Percentiles rank a stretch among this genome's conserved stretches.
Conservation (phyloP, 2,113 vertebrate species). For the Lasiurus cinereus region DNA sequence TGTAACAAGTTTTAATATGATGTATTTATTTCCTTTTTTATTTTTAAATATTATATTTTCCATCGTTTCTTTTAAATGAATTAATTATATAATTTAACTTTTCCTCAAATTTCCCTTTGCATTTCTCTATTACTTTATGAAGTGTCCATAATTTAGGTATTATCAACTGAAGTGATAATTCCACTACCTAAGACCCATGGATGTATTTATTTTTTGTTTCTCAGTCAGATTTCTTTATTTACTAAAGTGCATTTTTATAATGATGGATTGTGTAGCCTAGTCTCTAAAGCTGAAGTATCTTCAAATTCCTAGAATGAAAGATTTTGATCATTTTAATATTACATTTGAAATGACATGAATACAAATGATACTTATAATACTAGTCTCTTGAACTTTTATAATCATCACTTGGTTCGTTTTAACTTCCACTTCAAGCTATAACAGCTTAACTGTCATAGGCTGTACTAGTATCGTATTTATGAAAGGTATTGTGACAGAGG, state of each 20-base stretch:
- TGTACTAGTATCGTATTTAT: slow-evolving; percentile 1
- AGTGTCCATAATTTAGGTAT: background rate
- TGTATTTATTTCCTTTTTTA: too few relatives aligned
- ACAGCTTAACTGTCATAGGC: background rate
- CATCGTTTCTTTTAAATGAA: too few relatives aligned
- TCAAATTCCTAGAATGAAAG: background rate
- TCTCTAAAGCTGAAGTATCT: background rate
- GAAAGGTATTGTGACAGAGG: background rate
- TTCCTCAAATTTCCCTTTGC: background rate
- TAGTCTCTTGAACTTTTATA: background rate
- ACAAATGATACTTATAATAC: background rate
- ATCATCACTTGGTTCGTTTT: background rate
- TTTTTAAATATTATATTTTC: too few relatives aligned
- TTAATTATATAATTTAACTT: background rate
- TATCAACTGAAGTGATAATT: background rate
- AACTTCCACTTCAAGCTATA: background rate
- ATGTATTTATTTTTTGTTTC: background rate
- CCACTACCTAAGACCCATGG: background rate
- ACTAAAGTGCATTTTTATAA: background rate
- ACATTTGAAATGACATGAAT: background rate
- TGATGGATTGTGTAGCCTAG: background rate
- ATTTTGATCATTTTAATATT: background rate
- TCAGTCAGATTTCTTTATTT: background rate
- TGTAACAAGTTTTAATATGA: too few relatives aligned
- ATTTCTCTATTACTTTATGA: background rate